phyloP scores from a whole-genome alignment of 2,797 vertebrate genomes.

The Loriculus beryllinus region DNA sequence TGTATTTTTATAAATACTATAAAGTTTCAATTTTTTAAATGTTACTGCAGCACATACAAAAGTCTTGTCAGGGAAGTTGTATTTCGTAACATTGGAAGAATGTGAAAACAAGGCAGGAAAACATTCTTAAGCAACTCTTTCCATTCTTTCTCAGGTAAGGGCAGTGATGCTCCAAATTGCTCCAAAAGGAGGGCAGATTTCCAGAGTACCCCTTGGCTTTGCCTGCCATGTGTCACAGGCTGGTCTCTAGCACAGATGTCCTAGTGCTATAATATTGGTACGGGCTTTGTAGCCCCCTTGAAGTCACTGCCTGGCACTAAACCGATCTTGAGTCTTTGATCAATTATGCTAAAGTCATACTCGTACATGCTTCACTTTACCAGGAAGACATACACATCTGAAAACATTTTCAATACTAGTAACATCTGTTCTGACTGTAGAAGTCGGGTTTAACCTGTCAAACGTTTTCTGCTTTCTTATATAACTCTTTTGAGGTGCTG shows the following conservation, averaged over 20 bases:
- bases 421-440: not conserved
- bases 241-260: not conserved
- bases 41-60: not conserved
- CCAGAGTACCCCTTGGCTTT: not conserved
- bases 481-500: not conserved
- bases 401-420: not conserved
- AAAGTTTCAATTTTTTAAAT: fast-evolving
- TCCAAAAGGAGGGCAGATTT: not conserved
- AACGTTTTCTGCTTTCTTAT: not conserved
- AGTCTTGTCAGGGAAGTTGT: not conserved
- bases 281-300: not conserved
- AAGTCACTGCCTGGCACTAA: fast-evolving
- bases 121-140: not conserved
- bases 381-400: not conserved
- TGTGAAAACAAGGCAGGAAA: not conserved
- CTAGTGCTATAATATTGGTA: not conserved
- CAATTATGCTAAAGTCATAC: not conserved
- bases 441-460: not conserved
- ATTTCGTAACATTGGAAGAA: not conserved
- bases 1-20: not conserved
- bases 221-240: not conserved
- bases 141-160: not conserved
- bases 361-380: fast-evolving
- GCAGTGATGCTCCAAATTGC: not conserved
- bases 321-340: not conserved